Evolutionary conservation across 2,888 invertebrate species (phyloP).

Genomic region (Philereme transversata): DNA sequence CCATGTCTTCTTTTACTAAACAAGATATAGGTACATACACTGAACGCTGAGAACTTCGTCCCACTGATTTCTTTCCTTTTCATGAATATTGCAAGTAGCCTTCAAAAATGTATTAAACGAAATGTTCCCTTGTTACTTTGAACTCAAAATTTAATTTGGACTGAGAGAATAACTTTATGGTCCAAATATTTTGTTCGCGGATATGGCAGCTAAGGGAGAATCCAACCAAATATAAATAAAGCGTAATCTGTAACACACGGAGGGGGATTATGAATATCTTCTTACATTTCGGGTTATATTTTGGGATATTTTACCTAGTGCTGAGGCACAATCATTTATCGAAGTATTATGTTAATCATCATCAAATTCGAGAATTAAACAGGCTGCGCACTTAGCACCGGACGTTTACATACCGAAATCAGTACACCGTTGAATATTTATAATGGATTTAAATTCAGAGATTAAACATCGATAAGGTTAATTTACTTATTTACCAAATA

Average conservation of each 20-base stretch:
- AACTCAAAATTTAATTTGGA: conserved; percentile 51
- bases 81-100: conserved; percentile 53
- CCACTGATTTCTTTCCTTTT: conserved; percentile 47
- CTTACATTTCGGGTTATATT: not conserved
- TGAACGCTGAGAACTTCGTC: conserved; percentile 42
- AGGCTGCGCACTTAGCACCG: not conserved
- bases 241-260: conserved; percentile 15
- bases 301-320: not conserved
- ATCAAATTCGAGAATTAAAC: not conserved
- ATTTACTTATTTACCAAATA: conserved; percentile 4
- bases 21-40: conserved; percentile 25
- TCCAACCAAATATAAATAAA: conserved; percentile 20
- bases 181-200: conserved; percentile 44
- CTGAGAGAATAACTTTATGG: conserved; percentile 39
- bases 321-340: not conserved
- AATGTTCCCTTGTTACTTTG: conserved; percentile 47
- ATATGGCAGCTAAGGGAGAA: conserved; percentile 22
- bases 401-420: conserved; percentile 1
- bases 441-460: not conserved
- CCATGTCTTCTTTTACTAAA: conserved; percentile 1
- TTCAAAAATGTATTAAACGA: conserved; percentile 52
- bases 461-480: conserved; percentile 8
- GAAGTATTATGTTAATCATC: too few species aligned
- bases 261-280: conserved; percentile 7
- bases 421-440: conserved; percentile 6